These are phyloP conservation scores for Artibeus jamaicensis DNA, from an alignment of 2,797 vertebrate species.

Conservation along the genomic window DNA sequence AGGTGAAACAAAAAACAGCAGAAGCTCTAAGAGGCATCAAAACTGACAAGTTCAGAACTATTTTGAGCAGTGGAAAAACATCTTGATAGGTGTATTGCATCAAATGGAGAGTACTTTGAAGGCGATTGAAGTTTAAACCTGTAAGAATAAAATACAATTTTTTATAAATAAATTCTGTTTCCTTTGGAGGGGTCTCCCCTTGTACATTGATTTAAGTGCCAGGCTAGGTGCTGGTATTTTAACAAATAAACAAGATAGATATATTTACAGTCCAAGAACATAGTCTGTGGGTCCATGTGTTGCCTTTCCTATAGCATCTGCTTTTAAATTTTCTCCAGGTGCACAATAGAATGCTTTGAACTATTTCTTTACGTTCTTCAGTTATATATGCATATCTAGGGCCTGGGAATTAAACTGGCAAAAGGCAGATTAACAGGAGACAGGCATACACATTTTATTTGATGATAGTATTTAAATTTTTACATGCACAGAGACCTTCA, in stretches of 20 bases:
- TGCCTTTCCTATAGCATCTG: not conserved
- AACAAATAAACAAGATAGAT: not conserved
- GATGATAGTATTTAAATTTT: not conserved
- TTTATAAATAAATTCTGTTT: not conserved
- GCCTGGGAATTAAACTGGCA: not conserved
- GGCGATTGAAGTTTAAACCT: not conserved
- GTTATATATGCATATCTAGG: too few relatives aligned
- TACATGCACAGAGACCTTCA: not conserved
- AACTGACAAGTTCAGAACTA: not conserved
- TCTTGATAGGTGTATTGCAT: not conserved
- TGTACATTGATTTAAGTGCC: not conserved
- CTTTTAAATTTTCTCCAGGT: not conserved
- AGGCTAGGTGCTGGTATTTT: not conserved
- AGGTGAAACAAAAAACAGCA: not conserved
- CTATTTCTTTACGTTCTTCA: not conserved
- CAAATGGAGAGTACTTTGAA: not conserved
- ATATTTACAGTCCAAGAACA: not conserved
- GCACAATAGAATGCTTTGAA: not conserved
- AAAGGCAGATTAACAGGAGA: not conserved
- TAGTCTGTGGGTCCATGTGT: not conserved
- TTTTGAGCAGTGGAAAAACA: not conserved
- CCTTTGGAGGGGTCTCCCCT: not conserved
- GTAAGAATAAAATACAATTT: not conserved
- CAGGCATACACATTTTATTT: not conserved
- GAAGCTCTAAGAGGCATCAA: not conserved